Conservation (phyloP, 2,113 vertebrate species). For the Pluvianellus socialis region DNA sequence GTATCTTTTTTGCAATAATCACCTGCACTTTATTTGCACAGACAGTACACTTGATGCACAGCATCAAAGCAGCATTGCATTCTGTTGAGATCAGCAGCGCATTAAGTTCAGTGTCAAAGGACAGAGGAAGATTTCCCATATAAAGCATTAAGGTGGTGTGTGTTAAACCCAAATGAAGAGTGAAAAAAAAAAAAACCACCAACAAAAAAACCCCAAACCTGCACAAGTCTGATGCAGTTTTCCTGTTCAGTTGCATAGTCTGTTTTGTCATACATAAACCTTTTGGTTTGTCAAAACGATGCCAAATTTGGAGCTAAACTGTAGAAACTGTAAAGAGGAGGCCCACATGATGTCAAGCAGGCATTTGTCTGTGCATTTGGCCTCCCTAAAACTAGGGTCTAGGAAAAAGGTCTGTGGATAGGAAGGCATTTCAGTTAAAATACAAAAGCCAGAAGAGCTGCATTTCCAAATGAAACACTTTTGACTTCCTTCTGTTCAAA, state of each 20-base stretch:
- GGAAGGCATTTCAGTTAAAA: neutral
- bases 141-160: neutral
- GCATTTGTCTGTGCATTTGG: neutral
- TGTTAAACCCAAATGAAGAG: neutral
- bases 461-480: neutral
- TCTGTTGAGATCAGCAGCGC: neutral
- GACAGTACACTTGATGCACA: accelerated
- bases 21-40: neutral
- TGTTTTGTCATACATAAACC: neutral
- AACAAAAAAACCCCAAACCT: neutral
- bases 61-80: neutral
- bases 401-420: neutral
- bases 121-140: neutral
- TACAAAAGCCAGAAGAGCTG: neutral
- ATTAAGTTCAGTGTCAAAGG: neutral
- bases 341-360: accelerated
- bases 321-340: neutral
- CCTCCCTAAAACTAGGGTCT: neutral
- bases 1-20: neutral
- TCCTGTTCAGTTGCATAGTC: neutral
- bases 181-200: neutral
- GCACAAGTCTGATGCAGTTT: neutral
- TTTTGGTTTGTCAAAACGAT: neutral
- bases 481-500: neutral
- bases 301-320: neutral